Percentiles rank a stretch among this genome's conserved stretches.
These are phyloP conservation scores for Hemicentrotus pulcherrimus DNA, from an alignment of 35 echinoderm and acorn worm genomes.

Conservation along the genomic window DNA sequence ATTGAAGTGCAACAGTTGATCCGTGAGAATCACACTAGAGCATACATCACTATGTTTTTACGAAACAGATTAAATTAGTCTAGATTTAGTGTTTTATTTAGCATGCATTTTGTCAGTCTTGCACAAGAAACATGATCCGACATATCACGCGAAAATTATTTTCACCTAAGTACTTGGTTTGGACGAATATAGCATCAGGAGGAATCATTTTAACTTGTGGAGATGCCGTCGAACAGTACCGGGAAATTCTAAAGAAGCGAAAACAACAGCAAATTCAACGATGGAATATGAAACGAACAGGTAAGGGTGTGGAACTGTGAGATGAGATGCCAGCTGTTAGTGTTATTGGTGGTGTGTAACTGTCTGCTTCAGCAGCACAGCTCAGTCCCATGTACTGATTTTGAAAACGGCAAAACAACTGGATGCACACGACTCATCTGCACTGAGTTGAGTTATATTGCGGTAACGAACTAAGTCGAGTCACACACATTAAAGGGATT, in stretches of 20 bases:
- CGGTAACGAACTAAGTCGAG: not conserved
- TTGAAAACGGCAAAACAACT: too few species aligned
- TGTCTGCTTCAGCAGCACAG: too few species aligned
- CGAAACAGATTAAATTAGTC: too few species aligned
- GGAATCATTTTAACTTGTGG: conserved; percentile 65
- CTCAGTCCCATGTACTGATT: too few species aligned
- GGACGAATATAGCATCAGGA: conserved; percentile 72
- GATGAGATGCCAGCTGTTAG: not conserved
- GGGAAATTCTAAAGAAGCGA: conserved; percentile 56
- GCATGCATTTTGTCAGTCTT: not conserved
- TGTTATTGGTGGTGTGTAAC: not conserved
- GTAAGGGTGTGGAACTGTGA: not conserved
- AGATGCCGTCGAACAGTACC: conserved; percentile 73
- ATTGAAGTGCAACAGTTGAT: not conserved
- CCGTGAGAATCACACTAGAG: not conserved
- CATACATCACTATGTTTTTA: not conserved
- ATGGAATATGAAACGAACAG: conserved; percentile 42
- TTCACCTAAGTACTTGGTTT: conserved; percentile 79
- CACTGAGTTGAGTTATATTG: not conserved
- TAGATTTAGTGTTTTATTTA: not conserved
- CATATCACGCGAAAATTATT: conserved; percentile 66
- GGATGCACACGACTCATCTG: not conserved
- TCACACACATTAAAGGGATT: too few species aligned
- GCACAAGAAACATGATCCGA: not conserved
- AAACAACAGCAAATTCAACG: conserved; percentile 17